A percentile compares a stretch with the other conserved stretches of the same genome.
Conservation (phyloP, 2,888 invertebrate genomes). For the Nyleta sp. region DNA sequence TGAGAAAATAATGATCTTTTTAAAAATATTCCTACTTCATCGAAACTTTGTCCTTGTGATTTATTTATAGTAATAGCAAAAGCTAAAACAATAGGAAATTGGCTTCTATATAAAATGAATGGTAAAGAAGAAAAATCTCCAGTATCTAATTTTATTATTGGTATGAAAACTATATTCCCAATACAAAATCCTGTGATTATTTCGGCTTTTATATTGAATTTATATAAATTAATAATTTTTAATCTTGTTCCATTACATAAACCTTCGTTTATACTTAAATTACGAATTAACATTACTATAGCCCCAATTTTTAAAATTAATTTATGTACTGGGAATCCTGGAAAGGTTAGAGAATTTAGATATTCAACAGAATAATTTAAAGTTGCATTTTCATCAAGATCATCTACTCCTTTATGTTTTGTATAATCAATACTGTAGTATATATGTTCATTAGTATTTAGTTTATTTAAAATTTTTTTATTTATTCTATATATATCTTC, state of each 20-base stretch:
- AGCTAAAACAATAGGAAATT: too few relatives aligned
- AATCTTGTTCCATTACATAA: too few relatives aligned
- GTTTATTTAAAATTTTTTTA: conserved; percentile 2
- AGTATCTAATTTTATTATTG: too few relatives aligned
- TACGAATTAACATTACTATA: too few relatives aligned
- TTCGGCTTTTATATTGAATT: conserved; percentile 17
- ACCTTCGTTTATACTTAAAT: too few relatives aligned
- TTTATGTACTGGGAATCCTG: conserved; percentile 22
- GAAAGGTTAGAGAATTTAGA: conserved; percentile 11
- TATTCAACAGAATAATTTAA: conserved; percentile 25
- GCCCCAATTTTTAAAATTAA: conserved; percentile 2
- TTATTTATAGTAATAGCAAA: conserved; percentile 19
- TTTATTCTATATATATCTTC: conserved; percentile 15
- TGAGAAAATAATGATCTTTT: too few relatives aligned
- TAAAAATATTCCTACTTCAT: not conserved
- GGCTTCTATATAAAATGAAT: conserved; percentile 16
- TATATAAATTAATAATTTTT: too few relatives aligned
- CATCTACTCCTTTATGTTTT: conserved; percentile 1
- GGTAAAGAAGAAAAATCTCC: conserved; percentile 5
- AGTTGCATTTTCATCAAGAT: not conserved
- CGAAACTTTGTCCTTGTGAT: conserved; percentile 21
- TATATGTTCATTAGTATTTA: not conserved
- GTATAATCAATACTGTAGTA: conserved; percentile 18
- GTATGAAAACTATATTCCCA: conserved; percentile 7
- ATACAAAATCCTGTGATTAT: conserved; percentile 3